Evolutionary conservation across 1,140 invertebrate genomes (phyloP), one percentile per base, ranked within the genome.

Genomic region (Drosophila erecta): DNA sequence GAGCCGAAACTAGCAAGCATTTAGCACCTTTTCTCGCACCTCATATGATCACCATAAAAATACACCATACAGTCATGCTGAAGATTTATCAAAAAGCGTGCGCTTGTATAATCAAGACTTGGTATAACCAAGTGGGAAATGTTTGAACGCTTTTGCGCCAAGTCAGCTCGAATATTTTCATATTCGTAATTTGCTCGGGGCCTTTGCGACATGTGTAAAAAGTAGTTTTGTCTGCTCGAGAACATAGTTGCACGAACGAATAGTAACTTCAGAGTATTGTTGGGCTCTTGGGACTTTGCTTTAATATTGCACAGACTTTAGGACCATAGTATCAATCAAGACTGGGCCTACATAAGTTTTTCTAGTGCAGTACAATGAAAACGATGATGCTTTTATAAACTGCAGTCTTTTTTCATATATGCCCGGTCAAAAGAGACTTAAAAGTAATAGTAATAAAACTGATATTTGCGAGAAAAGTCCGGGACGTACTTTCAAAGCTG

Each of bases 101-200:
- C 33, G 5, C 38, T 71, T 59, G 24, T 71, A 75, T 75, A 65
- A 65, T 50, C 40, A 24, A 38, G 43, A 73, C 51, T 43, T 35
- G 14, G 49, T 30, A 53, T 17, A 30, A 20, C 24, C 71, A 47
- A 54, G 55, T 47, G 53, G 57, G 35, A 61, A 73, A 73, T 74
- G 73, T 44, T 37, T 40, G 38, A 41, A 54, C 47, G 47, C 35
- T 35, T 73, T 49, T 38, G 40, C 27, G 43, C 14, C 40, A 47
- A 57, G 10, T 60, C 12, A 40, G 40, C 20, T 14, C 15, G 30
- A 49, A 43, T 14, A 65, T 15, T 20, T 43, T 5, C 78, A 56
- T 66, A 66, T 76, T 40, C 73, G 44, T 81, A 70, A 81, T 70
- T 71, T 59, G 37, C 30, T 35, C 12, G 6, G 53, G 66, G 67